Conservation (phyloP, 2,888 invertebrate species). For the Stenoptilia bipunctidactyla region DNA sequence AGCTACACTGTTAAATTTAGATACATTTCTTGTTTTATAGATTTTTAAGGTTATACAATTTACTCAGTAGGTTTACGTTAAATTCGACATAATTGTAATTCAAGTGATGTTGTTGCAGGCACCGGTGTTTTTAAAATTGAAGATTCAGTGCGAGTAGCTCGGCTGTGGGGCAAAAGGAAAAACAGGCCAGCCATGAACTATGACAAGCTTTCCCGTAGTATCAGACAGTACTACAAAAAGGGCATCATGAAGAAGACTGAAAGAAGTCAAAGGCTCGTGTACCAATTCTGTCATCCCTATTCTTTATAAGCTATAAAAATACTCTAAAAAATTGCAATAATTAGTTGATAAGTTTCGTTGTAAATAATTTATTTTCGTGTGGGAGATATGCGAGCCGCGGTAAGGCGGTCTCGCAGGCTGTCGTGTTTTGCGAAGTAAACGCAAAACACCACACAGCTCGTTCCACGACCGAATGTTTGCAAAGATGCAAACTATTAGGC, state of each 20-base stretch:
- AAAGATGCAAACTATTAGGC: background rate
- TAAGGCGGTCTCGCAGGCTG: constrained; percentile 58
- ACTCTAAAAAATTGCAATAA: constrained; percentile 18
- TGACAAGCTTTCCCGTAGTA: constrained; percentile 97
- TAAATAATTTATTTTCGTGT: constrained; percentile 40
- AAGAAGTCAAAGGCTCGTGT: constrained; percentile 96
- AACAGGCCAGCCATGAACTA: constrained; percentile 99
- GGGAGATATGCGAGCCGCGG: constrained; percentile 47
- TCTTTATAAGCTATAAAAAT: constrained; percentile 74
- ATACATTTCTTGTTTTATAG: no score
- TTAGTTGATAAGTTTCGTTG: constrained; percentile 27
- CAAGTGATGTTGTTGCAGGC: constrained; percentile 42
- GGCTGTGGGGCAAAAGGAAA: constrained; percentile 97
- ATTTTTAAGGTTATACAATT: no score
- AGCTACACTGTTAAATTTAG: no score
- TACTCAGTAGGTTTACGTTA: no score
- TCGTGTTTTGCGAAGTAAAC: constrained; percentile 36
- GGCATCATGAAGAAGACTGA: constrained; percentile 99
- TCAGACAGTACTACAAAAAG: constrained; percentile 99
- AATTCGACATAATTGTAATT: constrained; percentile 28
- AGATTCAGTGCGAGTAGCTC: constrained; percentile 97
- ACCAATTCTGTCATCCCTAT: constrained; percentile 98
- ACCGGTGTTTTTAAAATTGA: constrained; percentile 99
- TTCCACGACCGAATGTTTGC: background rate
- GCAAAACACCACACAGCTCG: constrained; percentile 46